These are phyloP conservation scores for Drosophila sp. DNA, from an alignment of 1,140 invertebrate genomes.

Conservation along the genomic window DNA sequence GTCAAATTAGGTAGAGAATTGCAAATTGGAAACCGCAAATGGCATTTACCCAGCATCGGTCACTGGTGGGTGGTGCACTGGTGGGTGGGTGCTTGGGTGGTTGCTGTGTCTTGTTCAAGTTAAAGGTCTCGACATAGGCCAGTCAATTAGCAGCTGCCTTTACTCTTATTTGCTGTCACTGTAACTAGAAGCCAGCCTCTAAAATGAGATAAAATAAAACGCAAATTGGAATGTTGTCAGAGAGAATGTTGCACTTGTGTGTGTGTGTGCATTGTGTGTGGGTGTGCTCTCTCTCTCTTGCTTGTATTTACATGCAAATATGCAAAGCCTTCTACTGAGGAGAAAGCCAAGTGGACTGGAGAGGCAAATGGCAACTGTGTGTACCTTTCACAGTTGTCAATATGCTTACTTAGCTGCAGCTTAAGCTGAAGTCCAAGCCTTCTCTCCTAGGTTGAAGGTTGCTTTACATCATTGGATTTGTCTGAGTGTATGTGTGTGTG, in stretches of 20 bases:
- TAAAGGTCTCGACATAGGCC: constrained; percentile 63
- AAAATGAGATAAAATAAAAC: constrained; percentile 77
- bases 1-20: constrained; percentile 56
- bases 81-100: not conserved
- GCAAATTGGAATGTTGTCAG: constrained; percentile 63
- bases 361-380: constrained; percentile 45
- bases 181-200: constrained; percentile 58
- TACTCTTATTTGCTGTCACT: constrained; percentile 56
- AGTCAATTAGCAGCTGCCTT: constrained; percentile 75
- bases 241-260: constrained; percentile 34
- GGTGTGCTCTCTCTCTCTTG: not conserved
- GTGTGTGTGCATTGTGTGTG: constrained; percentile 31
- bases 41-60: constrained; percentile 52
- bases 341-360: constrained; percentile 26
- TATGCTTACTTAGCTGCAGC: constrained; percentile 49
- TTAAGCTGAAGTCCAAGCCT: constrained; percentile 32
- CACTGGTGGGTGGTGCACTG: not conserved
- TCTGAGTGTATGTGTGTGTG: not conserved
- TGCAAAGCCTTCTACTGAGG: constrained; percentile 51
- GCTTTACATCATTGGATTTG: not conserved
- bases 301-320: constrained; percentile 66
- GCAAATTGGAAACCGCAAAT: constrained; percentile 73
- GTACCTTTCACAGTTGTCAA: constrained; percentile 65
- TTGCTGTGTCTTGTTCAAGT: constrained; percentile 32
- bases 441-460: constrained; percentile 21